Evolutionary conservation across 2,888 invertebrate genomes (phyloP).

Genomic region (Tiliacea citrago): DNA sequence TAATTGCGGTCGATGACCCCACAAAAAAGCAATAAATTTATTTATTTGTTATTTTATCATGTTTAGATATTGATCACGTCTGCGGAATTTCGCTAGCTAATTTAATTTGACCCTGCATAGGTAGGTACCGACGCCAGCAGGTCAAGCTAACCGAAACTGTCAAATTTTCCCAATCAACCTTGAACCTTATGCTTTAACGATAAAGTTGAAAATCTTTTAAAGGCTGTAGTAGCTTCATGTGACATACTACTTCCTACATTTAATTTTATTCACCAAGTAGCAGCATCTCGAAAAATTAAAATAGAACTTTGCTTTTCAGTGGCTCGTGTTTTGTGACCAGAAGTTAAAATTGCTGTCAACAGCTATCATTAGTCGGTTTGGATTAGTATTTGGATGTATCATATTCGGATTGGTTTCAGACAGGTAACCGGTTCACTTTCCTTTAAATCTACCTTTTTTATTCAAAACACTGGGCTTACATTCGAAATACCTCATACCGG

Average conservation of each 20-base stretch:
- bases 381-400: conserved; percentile 82
- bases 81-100: too few relatives aligned
- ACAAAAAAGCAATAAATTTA: too few relatives aligned
- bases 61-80: too few relatives aligned
- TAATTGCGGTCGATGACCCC: too few relatives aligned
- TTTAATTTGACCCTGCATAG: too few relatives aligned
- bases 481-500: background rate
- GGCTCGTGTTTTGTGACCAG: conserved; percentile 83
- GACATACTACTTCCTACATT: background rate
- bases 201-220: too few relatives aligned
- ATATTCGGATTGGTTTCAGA: conserved; percentile 84
- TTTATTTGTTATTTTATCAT: too few relatives aligned
- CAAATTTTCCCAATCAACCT: too few relatives aligned
- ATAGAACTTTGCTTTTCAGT: conserved; percentile 72
- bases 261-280: background rate
- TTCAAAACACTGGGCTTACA: background rate
- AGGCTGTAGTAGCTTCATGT: too few relatives aligned
- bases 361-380: conserved; percentile 82
- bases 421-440: conserved; percentile 70
- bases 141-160: too few relatives aligned
- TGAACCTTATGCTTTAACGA: too few relatives aligned
- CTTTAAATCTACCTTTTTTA: background rate
- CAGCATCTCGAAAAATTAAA: background rate
- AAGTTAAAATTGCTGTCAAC: conserved; percentile 78
- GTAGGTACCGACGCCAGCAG: too few relatives aligned